Evolutionary conservation across 1,140 invertebrate genomes (phyloP).

Genomic region (Thalassaphorura encarpata): DNA sequence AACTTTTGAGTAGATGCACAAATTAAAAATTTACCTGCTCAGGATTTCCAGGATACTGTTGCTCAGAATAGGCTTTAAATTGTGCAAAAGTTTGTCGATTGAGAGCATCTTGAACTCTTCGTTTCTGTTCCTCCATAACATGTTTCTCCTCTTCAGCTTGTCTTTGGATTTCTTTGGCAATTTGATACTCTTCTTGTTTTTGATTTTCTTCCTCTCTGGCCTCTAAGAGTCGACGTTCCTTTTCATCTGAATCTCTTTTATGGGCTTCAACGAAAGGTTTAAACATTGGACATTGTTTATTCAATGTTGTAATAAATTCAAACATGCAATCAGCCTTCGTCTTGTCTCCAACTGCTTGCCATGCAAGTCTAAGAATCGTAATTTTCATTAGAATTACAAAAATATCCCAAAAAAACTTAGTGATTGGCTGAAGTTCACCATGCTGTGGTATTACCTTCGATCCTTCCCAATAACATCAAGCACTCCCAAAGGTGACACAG

Average conservation of each 20-base stretch:
- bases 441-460: conserved; percentile 52
- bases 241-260: conserved; percentile 69
- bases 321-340: conserved; percentile 75
- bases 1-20: background rate
- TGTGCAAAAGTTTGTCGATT: conserved; percentile 94
- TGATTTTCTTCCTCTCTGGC: conserved; percentile 32
- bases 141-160: conserved; percentile 40
- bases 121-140: conserved; percentile 50
- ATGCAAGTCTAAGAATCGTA: conserved; percentile 58
- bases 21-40: conserved; percentile 52
- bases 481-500: conserved; percentile 74
- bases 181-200: conserved; percentile 44
- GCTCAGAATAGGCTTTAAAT: conserved; percentile 87
- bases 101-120: conserved; percentile 80
- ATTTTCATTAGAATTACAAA: background rate
- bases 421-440: background rate
- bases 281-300: conserved; percentile 78
- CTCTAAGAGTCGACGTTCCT: conserved; percentile 50
- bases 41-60: conserved; percentile 86
- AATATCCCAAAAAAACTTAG: too few species aligned
- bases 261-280: conserved; percentile 84
- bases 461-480: conserved; percentile 92
- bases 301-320: conserved; percentile 78
- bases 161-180: conserved; percentile 35
- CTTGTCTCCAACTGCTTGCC: conserved; percentile 82